These are phyloP conservation scores for Dryobates pubescens DNA, from an alignment of 2,797 vertebrate species.

Conservation along the genomic window DNA sequence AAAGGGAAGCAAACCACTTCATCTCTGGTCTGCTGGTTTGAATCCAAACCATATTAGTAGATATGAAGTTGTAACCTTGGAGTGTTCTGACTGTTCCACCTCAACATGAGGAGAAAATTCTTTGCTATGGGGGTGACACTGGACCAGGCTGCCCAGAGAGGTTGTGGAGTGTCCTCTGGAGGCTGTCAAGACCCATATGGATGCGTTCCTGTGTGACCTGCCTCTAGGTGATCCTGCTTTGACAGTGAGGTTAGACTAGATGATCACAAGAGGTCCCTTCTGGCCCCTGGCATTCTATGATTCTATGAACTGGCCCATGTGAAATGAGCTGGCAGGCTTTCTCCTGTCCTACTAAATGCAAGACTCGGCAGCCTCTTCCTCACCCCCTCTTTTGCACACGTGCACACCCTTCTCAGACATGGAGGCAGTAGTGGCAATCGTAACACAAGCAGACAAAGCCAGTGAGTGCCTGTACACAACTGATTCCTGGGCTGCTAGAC, in stretches of 20 bases:
- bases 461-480: neutral
- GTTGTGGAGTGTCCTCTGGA: too few relatives aligned
- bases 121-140: too few relatives aligned
- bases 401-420: neutral
- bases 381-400: neutral
- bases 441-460: neutral
- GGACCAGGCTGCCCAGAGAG: too few relatives aligned
- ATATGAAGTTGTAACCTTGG: neutral
- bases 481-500: neutral
- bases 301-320: neutral
- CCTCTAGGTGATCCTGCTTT: too few relatives aligned
- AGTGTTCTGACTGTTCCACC: neutral
- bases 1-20: conserved; percentile 19
- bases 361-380: neutral
- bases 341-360: neutral
- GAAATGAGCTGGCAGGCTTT: neutral
- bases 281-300: too few relatives aligned
- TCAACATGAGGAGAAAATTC: too few relatives aligned
- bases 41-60: neutral
- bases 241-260: too few relatives aligned
- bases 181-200: too few relatives aligned
- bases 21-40: neutral
- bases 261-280: too few relatives aligned
- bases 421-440: neutral
- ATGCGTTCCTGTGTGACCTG: too few relatives aligned